A percentile compares a stretch with the other conserved stretches of the same genome.
Evolutionary conservation across 2,113 vertebrate species (phyloP).

Genomic region (Asarcornis scutulata): DNA sequence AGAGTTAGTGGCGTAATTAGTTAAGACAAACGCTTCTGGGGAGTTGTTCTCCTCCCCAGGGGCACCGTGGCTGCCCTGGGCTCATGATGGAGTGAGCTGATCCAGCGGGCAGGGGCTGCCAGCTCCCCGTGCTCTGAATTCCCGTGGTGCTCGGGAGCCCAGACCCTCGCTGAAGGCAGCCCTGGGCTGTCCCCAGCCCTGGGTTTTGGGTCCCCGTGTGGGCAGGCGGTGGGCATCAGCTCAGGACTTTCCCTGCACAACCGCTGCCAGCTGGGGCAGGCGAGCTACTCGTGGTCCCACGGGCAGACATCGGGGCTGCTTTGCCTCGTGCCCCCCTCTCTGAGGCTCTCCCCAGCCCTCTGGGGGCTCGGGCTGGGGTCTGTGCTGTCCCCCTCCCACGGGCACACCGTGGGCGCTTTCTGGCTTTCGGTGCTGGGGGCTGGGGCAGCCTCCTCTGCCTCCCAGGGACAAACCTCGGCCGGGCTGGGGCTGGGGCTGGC

Average conservation of each 20-base stretch:
- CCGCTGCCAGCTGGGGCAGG: fast-evolving
- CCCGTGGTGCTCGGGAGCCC: not conserved
- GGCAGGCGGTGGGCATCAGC: not conserved
- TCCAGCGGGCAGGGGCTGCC: not conserved
- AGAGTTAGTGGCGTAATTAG: no score
- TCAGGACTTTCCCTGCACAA: fast-evolving
- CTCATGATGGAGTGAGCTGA: not conserved
- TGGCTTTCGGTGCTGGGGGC: not conserved
- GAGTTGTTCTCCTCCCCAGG: not conserved
- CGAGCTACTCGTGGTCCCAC: conserved; percentile 41
- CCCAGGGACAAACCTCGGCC: conserved; percentile 64
- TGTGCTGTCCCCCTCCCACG: not conserved
- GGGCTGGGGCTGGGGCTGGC: not conserved
- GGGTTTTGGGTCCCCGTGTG: no score
- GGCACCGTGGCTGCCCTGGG: not conserved
- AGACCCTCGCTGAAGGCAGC: not conserved
- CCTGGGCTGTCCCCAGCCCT: not conserved
- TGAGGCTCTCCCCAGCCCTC: no score
- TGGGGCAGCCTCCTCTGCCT: not conserved
- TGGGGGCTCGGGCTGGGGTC: not conserved
- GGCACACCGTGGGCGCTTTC: not conserved
- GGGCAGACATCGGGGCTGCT: conserved; percentile 13
- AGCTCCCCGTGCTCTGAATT: not conserved
- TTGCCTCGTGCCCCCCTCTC: not conserved
- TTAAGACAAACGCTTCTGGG: not conserved